phyloP scores from a whole-genome alignment of 37 sponge, comb jelly and placozoan species.

The Beroe ovata region DNA sequence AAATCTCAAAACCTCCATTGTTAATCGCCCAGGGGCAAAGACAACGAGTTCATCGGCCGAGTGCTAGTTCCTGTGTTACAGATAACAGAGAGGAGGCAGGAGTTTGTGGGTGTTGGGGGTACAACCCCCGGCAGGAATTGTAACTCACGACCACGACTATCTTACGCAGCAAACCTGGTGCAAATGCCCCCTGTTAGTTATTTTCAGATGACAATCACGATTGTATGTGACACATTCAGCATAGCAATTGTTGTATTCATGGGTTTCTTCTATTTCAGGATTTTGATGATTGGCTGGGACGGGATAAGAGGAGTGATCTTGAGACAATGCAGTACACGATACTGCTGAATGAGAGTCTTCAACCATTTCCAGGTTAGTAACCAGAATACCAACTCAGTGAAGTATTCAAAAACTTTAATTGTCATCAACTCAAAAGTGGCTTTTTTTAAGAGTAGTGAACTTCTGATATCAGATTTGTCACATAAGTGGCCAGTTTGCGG shows the following conservation, averaged over 20 bases:
- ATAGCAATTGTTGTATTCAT: too few relatives aligned
- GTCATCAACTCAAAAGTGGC: too few relatives aligned
- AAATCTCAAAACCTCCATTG: too few relatives aligned
- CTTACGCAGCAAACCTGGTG: not conserved
- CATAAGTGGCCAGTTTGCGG: too few relatives aligned
- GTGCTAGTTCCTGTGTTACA: not conserved
- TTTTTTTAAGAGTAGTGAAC: too few relatives aligned
- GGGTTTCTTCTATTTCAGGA: not conserved
- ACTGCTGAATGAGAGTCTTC: not conserved
- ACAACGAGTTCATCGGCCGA: constrained; percentile 33
- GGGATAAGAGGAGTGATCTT: not conserved
- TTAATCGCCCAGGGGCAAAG: constrained; percentile 21
- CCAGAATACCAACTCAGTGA: too few relatives aligned
- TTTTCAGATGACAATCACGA: too few relatives aligned
- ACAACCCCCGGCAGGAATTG: not conserved
- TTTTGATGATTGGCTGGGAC: constrained; percentile 2
- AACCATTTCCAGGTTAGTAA: constrained; percentile 15
- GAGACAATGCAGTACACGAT: constrained; percentile 19
- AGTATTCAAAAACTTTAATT: too few relatives aligned
- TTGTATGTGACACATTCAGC: too few relatives aligned
- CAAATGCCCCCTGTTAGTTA: not conserved
- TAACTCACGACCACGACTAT: not conserved
- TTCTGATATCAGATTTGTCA: too few relatives aligned
- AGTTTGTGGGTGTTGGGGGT: not conserved
- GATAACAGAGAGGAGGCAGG: not conserved